Evolutionary conservation across 37 sponge, comb jelly and placozoan species (phyloP).

Genomic region (Trichoplax adhaerens): DNA sequence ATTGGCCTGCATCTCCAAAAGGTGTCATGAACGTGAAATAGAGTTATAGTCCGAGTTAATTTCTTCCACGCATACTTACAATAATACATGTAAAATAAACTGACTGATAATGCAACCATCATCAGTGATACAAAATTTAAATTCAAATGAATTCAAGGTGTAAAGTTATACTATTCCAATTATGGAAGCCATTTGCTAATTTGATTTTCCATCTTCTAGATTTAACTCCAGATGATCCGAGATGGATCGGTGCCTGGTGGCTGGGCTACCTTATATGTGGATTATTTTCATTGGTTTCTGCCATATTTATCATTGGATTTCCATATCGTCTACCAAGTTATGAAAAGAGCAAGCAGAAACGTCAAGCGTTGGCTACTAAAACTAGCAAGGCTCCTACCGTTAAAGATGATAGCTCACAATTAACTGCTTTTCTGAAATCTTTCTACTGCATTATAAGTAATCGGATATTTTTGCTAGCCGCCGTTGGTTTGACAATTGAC

Average conservation of each 20-base stretch:
- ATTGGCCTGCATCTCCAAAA: too few species aligned
- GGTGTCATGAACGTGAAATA: too few species aligned
- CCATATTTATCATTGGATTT: constrained; percentile 52
- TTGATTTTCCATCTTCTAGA: too few species aligned
- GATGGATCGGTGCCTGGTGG: constrained; percentile 83
- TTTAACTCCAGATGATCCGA: constrained; percentile 19
- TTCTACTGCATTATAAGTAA: constrained; percentile 9
- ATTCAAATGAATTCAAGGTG: too few species aligned
- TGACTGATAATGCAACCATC: too few species aligned
- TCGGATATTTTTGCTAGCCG: constrained; percentile 26
- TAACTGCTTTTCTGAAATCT: constrained; percentile 17
- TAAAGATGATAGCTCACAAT: not conserved
- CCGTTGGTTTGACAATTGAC: constrained; percentile 15
- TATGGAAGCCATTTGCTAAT: too few species aligned
- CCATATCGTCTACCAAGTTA: constrained; percentile 38
- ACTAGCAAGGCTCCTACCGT: not conserved
- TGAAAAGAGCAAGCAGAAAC: constrained; percentile 5
- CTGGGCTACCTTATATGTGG: constrained; percentile 30
- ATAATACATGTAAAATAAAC: too few species aligned
- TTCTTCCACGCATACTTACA: too few species aligned
- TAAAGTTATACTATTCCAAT: too few species aligned
- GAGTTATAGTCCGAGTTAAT: too few species aligned
- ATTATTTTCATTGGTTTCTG: constrained; percentile 6
- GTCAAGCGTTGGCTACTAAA: constrained; percentile 9
- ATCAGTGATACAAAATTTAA: too few species aligned